Conservation (phyloP, 1,140 invertebrate genomes). For the Cotesia typhae region DNA sequence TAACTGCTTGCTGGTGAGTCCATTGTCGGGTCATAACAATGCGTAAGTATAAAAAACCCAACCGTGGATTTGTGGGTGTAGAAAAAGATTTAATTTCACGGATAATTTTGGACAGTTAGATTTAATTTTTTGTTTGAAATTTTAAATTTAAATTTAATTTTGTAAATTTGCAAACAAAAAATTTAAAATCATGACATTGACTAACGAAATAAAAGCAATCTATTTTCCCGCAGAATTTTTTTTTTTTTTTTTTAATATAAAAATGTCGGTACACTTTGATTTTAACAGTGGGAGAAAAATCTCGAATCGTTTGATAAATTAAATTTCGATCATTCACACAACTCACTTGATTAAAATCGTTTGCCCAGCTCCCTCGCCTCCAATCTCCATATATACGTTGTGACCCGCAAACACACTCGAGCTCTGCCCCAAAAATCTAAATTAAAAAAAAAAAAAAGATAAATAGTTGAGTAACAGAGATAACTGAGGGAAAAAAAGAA, state of each 20-base stretch:
- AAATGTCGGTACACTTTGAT: too few species aligned
- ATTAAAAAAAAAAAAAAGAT: background rate
- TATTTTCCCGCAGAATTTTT: too few species aligned
- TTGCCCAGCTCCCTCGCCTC: background rate
- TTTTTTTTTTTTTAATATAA: too few species aligned
- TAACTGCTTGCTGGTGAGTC: background rate
- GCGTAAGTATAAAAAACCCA: constrained; percentile 23
- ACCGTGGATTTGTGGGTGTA: background rate
- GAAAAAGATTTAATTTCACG: constrained; percentile 18
- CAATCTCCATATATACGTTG: constrained; percentile 1
- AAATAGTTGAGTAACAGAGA: background rate
- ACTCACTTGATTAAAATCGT: constrained; percentile 20
- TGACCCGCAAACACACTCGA: constrained; percentile 10
- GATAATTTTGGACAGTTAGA: background rate
- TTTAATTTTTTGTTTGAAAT: background rate
- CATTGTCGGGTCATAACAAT: constrained; percentile 23
- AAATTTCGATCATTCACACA: constrained; percentile 11
- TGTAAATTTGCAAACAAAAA: too few species aligned
- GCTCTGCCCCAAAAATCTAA: background rate
- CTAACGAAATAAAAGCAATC: background rate
- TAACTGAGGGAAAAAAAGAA: background rate
- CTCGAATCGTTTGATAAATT: constrained; percentile 24
- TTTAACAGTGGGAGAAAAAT: background rate
- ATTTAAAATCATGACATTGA: too few species aligned
- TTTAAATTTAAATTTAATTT: too few species aligned